Base-by-base conservation (phyloP, 2,888 invertebrate genomes). In the Eilema depressum region DNA sequence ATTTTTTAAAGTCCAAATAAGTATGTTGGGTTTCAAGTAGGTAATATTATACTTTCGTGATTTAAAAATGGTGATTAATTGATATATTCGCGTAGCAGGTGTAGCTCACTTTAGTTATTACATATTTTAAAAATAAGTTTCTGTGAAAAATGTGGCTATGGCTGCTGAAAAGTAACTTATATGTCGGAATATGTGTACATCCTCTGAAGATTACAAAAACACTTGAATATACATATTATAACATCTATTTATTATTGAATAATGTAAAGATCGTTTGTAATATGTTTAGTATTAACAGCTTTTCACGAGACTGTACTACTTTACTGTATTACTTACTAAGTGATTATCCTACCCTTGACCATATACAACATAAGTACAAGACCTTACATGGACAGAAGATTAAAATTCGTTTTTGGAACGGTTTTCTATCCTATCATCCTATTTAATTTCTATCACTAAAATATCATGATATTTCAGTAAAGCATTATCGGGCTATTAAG, bases 401-500 rank as follows among this genome's bases (percentile, higher is more conserved):
- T 47, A 7, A 20, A 20, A 47, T 20, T 7, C 20, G 0, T 47
- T 41, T 37, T 41, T 41, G 41, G 4, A 41, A 41, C 4, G 17
- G 41, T 17, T 41, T 41, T 41, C 3, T 17, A n/a, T n/a, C n/a
- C n/a, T n/a, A n/a, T n/a, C n/a, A n/a, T n/a, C n/a, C n/a, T n/a
- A n/a, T n/a, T n/a, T n/a, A n/a, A 41, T 63, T 25, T 1, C 20
- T 8, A 25, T 41, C 63, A 26, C 14, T 26, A 20, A n/a, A 63
- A 33, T 25, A 25, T 3, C 10, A 25, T 25, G 37, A n/a, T 63
- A 37, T 63, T 63, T 53, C 7, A 47, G 47, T 41, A 17, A 17
- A 41, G 47, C 11, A 62, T 2, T n/a, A 30, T 30, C 7, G 3
- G 7, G 7, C 3, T 4, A 41, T 63, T 47, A 75, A 69, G 79